These are phyloP conservation scores for Nowickia ferox DNA, from an alignment of 2,888 invertebrate species.

Conservation along the genomic window DNA sequence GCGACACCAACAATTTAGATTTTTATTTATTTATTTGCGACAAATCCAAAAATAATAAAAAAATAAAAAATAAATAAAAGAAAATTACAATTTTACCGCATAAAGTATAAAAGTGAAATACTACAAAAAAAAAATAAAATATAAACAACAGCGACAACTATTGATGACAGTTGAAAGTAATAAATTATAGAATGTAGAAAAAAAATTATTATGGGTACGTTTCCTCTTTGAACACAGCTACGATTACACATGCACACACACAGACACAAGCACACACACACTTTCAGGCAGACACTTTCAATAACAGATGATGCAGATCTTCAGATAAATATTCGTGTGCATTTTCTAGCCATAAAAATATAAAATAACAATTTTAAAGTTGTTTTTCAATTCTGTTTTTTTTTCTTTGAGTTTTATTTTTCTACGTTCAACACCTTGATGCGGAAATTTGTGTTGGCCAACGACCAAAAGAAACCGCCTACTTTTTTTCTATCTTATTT, in stretches of 20 bases:
- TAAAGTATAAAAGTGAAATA: slow-evolving; percentile 38
- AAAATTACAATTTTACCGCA: slow-evolving; percentile 60
- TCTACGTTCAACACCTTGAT: slow-evolving; percentile 61
- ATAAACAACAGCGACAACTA: slow-evolving; percentile 67
- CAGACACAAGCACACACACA: not conserved
- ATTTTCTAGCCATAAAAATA: slow-evolving; percentile 50
- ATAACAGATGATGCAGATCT: slow-evolving; percentile 68
- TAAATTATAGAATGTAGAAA: slow-evolving; percentile 66
- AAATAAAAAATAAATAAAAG: not conserved
- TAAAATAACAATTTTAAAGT: slow-evolving; percentile 39
- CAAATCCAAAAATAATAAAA: slow-evolving; percentile 53
- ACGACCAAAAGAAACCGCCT: slow-evolving; percentile 63
- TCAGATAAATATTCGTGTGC: slow-evolving; percentile 43
- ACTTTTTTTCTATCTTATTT: slow-evolving; percentile 36
- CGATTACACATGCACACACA: slow-evolving; percentile 42
- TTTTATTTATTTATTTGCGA: slow-evolving; percentile 62
- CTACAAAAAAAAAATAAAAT: slow-evolving; percentile 18
- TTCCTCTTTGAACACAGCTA: slow-evolving; percentile 70
- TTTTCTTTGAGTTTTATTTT: not conserved
- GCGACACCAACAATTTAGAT: slow-evolving; percentile 47
- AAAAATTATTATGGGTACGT: slow-evolving; percentile 67
- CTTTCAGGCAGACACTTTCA: slow-evolving; percentile 21
- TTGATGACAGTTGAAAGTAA: slow-evolving; percentile 72
- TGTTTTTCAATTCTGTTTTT: slow-evolving; percentile 14
- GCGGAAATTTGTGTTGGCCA: slow-evolving; percentile 67